Base-by-base conservation (phyloP, 92 coral and sea anemone genomes). In the Epizoanthus ramosus region DNA sequence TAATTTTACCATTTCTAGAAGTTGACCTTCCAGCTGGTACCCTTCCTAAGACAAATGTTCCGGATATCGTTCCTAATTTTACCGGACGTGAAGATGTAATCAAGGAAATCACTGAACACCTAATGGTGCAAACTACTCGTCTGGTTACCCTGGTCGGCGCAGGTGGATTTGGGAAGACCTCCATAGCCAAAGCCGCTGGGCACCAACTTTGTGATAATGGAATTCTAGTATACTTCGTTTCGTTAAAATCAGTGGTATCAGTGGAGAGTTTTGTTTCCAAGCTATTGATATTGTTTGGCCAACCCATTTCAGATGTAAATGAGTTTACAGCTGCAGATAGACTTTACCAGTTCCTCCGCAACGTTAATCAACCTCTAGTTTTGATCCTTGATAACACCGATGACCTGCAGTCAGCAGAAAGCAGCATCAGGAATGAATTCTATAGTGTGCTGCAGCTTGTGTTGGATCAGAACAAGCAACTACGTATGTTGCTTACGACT, bases 351-450 rank as follows among this genome's bases (percentile, higher is more conserved):
- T 23, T 28, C 33, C 18, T 64, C n/a, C 33, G 69, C 8, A 64
- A 64, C 17, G n/a, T 64, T 23, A 64, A 64, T 64, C 37, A 15
- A 64, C 41, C 69, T 8, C 6, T 64, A 24, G 17, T 64, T 10
- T 64, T 64, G 33, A 64, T 64, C 41, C 69, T 64, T 64, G 69
- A 64, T 31, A 64, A 64, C 18, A 64, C 69, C 37, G 69, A 64
- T 64, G 33, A 21, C 17, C 39, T 64, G 24, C 69, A 64, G 69
- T 64, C n/a, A 64, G 69, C 39, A 25, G 69, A 64, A 64, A 25
- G 39, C 33, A 33, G 39, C 41, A 64, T 31, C 69, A 22, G 28
- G 33, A 64, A 13, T 33, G 69, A 64, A 15, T 64, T 64, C 41
- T 25, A 22, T 64, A 41, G 69, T 64, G 35, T 64, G 4, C 17